Evolutionary conservation across 2,797 vertebrate species (phyloP).

Genomic region (Manis javanica): DNA sequence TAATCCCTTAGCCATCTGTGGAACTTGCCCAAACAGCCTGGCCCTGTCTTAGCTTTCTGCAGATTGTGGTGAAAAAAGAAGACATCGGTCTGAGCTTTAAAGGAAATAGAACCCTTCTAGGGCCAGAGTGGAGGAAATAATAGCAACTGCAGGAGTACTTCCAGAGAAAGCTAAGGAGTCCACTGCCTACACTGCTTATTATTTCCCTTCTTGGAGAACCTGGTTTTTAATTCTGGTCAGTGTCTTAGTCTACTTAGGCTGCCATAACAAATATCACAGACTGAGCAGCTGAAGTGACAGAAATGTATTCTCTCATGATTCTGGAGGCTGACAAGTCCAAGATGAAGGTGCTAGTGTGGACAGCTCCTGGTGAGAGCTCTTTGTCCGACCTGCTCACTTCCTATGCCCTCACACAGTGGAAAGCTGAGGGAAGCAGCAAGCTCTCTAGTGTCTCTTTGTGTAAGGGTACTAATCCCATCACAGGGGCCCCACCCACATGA

Average conservation of each 20-base stretch:
- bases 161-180: background rate
- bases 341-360: background rate
- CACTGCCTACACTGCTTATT: background rate
- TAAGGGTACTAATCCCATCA: background rate
- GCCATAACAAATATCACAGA: background rate
- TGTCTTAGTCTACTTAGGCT: background rate
- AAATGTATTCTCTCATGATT: background rate
- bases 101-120: background rate
- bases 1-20: background rate
- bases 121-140: background rate
- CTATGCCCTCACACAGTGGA: background rate
- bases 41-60: background rate
- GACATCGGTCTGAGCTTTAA: background rate
- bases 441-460: background rate
- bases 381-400: background rate
- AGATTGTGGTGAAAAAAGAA: background rate
- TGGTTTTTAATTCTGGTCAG: slow-evolving; percentile 34
- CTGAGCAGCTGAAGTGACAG: background rate
- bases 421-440: background rate
- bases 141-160: background rate
- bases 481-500: background rate
- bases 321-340: background rate
- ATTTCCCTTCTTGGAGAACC: background rate
- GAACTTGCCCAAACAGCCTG: background rate
- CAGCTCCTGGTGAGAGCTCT: background rate